These are phyloP conservation scores for Brachionus plicatilis DNA, from an alignment of 1,140 invertebrate genomes.

Conservation along the genomic window DNA sequence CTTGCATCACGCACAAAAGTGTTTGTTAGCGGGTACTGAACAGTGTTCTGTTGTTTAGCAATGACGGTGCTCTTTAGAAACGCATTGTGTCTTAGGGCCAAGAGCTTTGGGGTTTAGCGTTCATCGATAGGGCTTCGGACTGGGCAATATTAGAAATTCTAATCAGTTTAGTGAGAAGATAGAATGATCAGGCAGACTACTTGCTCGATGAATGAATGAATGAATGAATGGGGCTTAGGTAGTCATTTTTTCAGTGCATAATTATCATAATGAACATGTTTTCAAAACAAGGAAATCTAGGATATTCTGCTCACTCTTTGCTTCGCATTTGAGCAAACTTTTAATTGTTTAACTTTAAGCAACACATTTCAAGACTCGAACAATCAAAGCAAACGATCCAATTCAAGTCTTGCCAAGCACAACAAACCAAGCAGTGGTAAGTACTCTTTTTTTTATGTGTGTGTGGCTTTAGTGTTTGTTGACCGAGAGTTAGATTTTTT, in stretches of 20 bases:
- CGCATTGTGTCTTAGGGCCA: background rate
- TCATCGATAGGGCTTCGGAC: background rate
- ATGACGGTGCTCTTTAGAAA: background rate
- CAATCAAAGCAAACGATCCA: conserved; percentile 9
- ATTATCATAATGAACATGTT: background rate
- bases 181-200: background rate
- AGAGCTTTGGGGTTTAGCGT: background rate
- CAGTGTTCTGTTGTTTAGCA: background rate
- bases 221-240: background rate
- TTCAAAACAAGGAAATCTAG: background rate
- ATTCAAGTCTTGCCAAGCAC: background rate
- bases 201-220: background rate
- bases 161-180: background rate
- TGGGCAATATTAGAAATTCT: background rate
- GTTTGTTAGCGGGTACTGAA: background rate
- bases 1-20: background rate
- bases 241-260: background rate
- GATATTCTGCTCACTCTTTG: background rate
- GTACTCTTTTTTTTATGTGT: background rate
- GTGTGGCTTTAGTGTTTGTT: background rate
- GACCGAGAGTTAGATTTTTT: conserved; percentile 8
- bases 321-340: background rate
- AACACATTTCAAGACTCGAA: background rate
- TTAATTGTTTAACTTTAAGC: background rate
- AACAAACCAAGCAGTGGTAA: background rate